phyloP scores from a whole-genome alignment of 2,797 vertebrate genomes.

The Sebastes miniatus region DNA sequence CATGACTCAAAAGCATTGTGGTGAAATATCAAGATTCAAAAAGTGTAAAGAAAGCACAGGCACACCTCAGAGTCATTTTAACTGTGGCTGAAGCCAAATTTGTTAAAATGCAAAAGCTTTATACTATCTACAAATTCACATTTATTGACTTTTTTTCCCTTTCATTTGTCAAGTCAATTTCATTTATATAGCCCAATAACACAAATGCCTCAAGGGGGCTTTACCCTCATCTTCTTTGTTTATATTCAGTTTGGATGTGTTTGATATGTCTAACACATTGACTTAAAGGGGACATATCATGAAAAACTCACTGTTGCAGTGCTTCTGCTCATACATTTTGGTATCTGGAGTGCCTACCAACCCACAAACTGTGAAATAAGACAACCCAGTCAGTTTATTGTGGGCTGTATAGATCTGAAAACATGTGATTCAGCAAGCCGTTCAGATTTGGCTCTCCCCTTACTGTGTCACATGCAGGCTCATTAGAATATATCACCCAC shows the following conservation, averaged over 20 bases:
- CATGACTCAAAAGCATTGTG: neutral
- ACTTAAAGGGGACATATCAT: neutral
- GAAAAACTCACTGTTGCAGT: no score
- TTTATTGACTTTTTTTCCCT: neutral
- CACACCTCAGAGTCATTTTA: conserved; percentile 4
- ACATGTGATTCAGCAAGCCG: no score
- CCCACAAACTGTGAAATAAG: no score
- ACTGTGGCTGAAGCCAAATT: conserved; percentile 1
- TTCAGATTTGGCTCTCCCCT: no score
- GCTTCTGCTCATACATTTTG: no score
- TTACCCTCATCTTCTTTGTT: neutral
- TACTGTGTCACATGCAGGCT: no score
- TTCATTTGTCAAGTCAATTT: neutral
- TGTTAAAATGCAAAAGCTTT: conserved; percentile 30
- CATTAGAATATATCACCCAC: no score
- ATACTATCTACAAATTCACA: conserved; percentile 52
- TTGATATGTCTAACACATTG: neutral
- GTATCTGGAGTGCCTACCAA: no score
- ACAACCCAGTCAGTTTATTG: no score
- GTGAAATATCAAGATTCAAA: neutral
- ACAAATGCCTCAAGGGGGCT: neutral
- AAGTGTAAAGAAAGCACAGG: conserved; percentile 15
- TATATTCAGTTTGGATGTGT: neutral
- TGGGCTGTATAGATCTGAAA: no score
- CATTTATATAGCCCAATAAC: neutral